phyloP scores from a whole-genome alignment of 1,140 invertebrate species.

The Odontomachus brunneus region DNA sequence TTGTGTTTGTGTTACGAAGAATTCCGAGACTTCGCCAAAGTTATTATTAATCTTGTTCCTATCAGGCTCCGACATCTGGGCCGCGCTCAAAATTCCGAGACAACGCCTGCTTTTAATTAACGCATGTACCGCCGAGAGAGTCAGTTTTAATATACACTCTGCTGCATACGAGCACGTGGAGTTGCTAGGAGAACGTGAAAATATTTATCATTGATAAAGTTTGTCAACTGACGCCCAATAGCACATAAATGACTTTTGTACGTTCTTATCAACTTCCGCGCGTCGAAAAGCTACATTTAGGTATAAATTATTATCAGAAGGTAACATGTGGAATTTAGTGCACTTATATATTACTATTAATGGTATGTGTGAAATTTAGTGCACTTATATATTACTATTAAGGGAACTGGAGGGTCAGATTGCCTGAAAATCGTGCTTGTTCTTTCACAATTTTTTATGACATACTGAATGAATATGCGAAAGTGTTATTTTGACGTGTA shows the following conservation, averaged over 20 bases:
- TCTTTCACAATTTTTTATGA: too few relatives aligned
- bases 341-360: too few relatives aligned
- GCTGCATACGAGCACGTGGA: conserved; percentile 11
- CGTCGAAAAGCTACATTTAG: too few relatives aligned
- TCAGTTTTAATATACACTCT: conserved; percentile 50
- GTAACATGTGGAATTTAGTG: too few relatives aligned
- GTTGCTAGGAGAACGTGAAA: conserved; percentile 46
- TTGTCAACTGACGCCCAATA: background rate
- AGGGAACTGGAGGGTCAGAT: too few relatives aligned
- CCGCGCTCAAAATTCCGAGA: conserved; percentile 68
- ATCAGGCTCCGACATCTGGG: conserved; percentile 72
- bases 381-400: too few relatives aligned
- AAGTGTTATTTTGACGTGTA: too few relatives aligned
- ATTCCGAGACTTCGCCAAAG: conserved; percentile 69
- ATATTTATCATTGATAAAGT: conserved; percentile 35
- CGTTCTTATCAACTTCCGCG: too few relatives aligned
- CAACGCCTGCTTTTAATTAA: conserved; percentile 75
- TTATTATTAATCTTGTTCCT: conserved; percentile 76
- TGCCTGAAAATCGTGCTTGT: too few relatives aligned
- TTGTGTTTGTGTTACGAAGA: conserved; percentile 56
- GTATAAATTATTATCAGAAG: too few relatives aligned
- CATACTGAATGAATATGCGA: too few relatives aligned
- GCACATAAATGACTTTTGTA: background rate
- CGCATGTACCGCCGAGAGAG: conserved; percentile 33
- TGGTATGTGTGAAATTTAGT: too few relatives aligned